phyloP scores from a whole-genome alignment of 2,113 vertebrate genomes.

The Pipra filicauda region DNA sequence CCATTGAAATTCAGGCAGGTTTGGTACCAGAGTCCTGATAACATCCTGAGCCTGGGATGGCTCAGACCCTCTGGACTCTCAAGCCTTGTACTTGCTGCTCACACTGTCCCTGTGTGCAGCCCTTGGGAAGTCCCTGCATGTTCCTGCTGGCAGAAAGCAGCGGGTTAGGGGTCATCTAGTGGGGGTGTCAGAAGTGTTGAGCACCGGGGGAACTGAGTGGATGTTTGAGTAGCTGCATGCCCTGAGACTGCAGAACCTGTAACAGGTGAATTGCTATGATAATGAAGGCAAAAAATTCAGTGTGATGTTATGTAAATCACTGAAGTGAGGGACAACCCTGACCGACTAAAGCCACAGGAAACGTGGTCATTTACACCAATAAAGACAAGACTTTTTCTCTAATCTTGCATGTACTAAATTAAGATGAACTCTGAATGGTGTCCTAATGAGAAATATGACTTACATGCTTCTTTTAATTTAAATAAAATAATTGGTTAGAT shows the following conservation, averaged over 20 bases:
- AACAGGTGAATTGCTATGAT: neutral
- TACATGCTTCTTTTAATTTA: neutral
- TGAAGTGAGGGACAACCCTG: neutral
- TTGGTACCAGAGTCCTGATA: neutral
- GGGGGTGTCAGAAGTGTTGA: fast-evolving
- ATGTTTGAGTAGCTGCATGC: fast-evolving
- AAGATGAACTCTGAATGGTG: neutral
- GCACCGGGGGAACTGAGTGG: fast-evolving
- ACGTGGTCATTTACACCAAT: neutral
- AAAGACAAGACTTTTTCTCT: neutral
- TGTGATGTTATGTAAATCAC: neutral
- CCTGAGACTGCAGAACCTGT: neutral
- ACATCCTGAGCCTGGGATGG: too few species aligned
- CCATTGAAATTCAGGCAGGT: neutral
- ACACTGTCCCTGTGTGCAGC: fast-evolving
- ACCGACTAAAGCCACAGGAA: neutral
- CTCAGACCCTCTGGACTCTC: neutral
- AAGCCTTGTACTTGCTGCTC: neutral
- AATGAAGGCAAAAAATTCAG: neutral
- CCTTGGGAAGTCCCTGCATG: neutral
- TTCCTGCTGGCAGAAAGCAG: too few species aligned
- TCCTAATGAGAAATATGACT: neutral
- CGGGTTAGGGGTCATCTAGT: fast-evolving
- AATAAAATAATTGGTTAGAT: neutral
- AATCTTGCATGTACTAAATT: neutral